These are phyloP conservation scores for Magallana ariakensis DNA, from an alignment of 1,140 invertebrate species.

Conservation along the genomic window DNA sequence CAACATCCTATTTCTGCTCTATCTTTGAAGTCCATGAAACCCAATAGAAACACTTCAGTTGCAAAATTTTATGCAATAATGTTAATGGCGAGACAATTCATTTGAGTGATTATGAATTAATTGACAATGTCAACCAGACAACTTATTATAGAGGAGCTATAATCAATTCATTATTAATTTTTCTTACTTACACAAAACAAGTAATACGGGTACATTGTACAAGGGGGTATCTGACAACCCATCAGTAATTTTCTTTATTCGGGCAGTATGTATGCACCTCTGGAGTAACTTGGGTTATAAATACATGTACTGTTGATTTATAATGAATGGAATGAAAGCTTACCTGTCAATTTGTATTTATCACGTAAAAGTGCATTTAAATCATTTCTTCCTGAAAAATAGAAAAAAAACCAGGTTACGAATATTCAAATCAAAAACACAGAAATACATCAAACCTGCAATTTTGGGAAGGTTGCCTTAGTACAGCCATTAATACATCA, in stretches of 20 bases:
- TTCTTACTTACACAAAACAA: background rate
- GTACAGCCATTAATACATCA: constrained; percentile 4
- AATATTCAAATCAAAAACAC: constrained; percentile 15
- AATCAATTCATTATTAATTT: background rate
- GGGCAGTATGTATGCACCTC: background rate
- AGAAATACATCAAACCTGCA: constrained; percentile 13
- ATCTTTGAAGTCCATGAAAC: constrained; percentile 23
- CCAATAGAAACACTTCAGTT: background rate
- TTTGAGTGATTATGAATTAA: constrained; percentile 32
- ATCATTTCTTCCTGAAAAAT: background rate
- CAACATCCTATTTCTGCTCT: constrained; percentile 15
- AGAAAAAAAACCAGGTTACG: background rate
- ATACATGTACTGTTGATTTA: too few relatives aligned
- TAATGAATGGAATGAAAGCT: background rate
- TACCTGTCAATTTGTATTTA: constrained; percentile 5
- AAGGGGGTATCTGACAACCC: background rate
- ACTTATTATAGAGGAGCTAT: background rate
- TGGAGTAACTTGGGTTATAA: too few relatives aligned
- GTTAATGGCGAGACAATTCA: constrained; percentile 26
- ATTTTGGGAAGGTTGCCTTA: background rate
- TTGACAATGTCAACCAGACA: constrained; percentile 17
- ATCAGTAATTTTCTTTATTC: background rate
- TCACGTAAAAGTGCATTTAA: background rate
- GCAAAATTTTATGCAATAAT: constrained; percentile 32
- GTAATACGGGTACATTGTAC: background rate